Percentiles rank a stretch among this genome's conserved stretches.
These are phyloP conservation scores for Callipepla californica DNA, from an alignment of 2,113 vertebrate species.

Conservation along the genomic window DNA sequence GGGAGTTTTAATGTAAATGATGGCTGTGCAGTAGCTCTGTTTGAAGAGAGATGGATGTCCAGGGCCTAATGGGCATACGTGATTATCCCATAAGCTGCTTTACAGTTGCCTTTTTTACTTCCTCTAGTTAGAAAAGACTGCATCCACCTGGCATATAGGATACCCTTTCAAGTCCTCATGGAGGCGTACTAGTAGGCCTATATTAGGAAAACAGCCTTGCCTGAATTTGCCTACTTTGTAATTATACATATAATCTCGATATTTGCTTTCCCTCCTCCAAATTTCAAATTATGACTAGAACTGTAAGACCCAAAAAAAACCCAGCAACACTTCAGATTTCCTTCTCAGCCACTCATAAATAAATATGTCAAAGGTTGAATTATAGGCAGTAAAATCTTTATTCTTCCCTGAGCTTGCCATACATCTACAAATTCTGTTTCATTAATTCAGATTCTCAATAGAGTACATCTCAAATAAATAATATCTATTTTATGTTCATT, in stretches of 20 bases:
- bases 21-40: neutral
- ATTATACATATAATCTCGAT: neutral
- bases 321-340: neutral
- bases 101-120: neutral
- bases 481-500: neutral
- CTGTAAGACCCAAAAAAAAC: neutral
- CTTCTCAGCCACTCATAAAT: neutral
- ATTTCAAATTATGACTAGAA: neutral
- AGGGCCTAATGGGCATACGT: neutral
- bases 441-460: neutral
- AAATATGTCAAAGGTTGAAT: neutral
- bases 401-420: neutral
- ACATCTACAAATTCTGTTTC: neutral
- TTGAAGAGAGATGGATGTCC: slow-evolving; percentile 39
- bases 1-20: slow-evolving; percentile 37
- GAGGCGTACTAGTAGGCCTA: neutral
- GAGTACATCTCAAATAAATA: neutral
- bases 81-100: neutral
- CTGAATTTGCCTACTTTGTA: neutral
- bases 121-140: neutral
- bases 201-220: neutral
- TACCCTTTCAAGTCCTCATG: neutral
- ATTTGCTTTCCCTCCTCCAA: neutral
- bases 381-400: neutral
- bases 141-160: neutral